phyloP scores from a whole-genome alignment of 1,140 invertebrate species.

The Calephelis nemesis region DNA sequence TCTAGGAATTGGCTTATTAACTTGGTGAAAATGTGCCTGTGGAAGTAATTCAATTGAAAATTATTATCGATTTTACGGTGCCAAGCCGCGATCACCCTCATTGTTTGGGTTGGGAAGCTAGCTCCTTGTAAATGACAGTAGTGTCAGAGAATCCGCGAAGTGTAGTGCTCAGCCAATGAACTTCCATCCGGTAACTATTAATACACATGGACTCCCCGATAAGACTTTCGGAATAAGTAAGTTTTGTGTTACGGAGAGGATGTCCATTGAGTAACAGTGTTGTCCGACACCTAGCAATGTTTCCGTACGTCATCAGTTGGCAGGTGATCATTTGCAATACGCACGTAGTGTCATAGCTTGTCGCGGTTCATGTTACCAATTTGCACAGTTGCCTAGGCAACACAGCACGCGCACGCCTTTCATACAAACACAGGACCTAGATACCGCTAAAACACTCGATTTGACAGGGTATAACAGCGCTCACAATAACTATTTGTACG shows the following conservation, averaged over 20 bases:
- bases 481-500: not conserved
- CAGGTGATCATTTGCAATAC: conserved; percentile 59
- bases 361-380: conserved; percentile 37
- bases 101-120: conserved; percentile 68
- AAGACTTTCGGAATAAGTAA: conserved; percentile 11
- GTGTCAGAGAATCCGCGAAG: conserved; percentile 44
- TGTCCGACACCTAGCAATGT: conserved; percentile 59
- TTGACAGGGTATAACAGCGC: not conserved
- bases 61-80: conserved; percentile 68
- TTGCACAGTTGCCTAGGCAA: conserved; percentile 57
- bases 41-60: conserved; percentile 41
- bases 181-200: not conserved
- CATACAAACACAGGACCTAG: conserved; percentile 30
- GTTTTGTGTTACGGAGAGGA: conserved; percentile 1
- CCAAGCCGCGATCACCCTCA: conserved; percentile 69
- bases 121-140: conserved; percentile 69
- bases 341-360: conserved; percentile 52
- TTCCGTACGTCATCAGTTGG: conserved; percentile 68
- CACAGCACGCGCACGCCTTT: conserved; percentile 47
- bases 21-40: conserved; percentile 6
- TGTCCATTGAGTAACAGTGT: conserved; percentile 11
- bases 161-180: conserved; percentile 51
- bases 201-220: conserved; percentile 6
- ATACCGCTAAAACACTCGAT: conserved; percentile 17
- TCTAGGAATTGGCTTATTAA: not conserved